Evolutionary conservation across 1,140 invertebrate genomes (phyloP).

Genomic region (Penaeus japonicus): DNA sequence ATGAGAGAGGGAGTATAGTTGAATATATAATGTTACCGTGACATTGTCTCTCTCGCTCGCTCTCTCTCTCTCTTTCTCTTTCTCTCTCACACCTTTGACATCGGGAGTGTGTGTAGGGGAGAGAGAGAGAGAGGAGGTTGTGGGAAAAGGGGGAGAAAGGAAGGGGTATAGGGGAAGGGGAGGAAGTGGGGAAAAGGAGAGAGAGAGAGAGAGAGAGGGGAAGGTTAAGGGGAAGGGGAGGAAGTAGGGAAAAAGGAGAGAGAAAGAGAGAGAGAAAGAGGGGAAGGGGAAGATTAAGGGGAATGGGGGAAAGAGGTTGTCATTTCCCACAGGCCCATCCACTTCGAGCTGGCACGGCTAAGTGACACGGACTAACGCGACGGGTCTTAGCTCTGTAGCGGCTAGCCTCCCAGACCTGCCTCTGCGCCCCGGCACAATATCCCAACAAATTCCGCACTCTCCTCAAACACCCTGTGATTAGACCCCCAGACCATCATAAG

Average conservation of each 20-base stretch:
- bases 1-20: no score
- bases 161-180: neutral
- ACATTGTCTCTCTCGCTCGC: no score
- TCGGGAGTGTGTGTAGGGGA: no score
- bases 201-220: neutral
- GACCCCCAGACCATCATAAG: constrained; percentile 26
- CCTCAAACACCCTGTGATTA: constrained; percentile 30
- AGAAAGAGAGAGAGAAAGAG: neutral
- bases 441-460: constrained; percentile 33
- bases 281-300: neutral
- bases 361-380: neutral
- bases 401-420: neutral
- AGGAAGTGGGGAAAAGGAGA: neutral
- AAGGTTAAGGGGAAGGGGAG: neutral
- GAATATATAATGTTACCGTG: no score
- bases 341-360: neutral
- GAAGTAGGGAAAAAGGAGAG: neutral
- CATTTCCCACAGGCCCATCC: neutral
- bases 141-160: neutral
- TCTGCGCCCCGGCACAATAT: constrained; percentile 23
- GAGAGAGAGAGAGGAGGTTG: no score
- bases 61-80: no score
- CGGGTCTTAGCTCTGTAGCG: neutral
- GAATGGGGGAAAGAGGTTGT: neutral
- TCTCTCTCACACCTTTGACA: no score